Percentiles rank a stretch among this genome's conserved stretches.
phyloP scores from a whole-genome alignment of 2,797 vertebrate genomes.

The Helarctos malayanus region DNA sequence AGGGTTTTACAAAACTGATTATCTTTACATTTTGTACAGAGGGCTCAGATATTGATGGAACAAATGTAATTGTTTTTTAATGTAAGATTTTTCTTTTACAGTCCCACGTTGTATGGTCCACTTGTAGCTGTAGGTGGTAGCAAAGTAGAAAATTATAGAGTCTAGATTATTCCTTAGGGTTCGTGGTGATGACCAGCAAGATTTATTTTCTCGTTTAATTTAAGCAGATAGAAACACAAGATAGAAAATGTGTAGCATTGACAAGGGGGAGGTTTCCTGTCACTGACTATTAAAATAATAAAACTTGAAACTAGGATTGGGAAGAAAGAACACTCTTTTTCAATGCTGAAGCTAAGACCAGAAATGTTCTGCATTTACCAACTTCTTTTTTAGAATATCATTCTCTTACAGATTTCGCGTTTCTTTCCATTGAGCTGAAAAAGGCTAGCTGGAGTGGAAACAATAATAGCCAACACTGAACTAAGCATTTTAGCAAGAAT shows the following conservation, averaged over 20 bases:
- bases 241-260: slow-evolving; percentile 68
- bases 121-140: slow-evolving; percentile 39
- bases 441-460: neutral
- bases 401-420: neutral
- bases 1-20: slow-evolving; percentile 43
- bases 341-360: neutral
- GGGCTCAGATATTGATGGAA: slow-evolving; percentile 36
- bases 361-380: neutral
- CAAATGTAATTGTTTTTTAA: neutral
- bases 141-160: slow-evolving; percentile 65
- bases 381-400: neutral
- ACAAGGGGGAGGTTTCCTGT: slow-evolving; percentile 52
- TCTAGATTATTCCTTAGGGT: neutral
- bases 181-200: slow-evolving; percentile 52
- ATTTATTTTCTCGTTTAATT: slow-evolving; percentile 61
- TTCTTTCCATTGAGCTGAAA: neutral
- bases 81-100: neutral
- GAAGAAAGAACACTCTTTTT: slow-evolving; percentile 13
- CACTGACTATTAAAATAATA: slow-evolving; percentile 36
- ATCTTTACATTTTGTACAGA: slow-evolving; percentile 67
- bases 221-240: slow-evolving; percentile 25
- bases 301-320: slow-evolving; percentile 42
- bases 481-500: neutral
- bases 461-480: neutral
- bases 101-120: neutral